A percentile compares a stretch with the other conserved stretches of the same genome.
phyloP scores from a whole-genome alignment of 1,140 invertebrate species.

The Drosophila virilis region DNA sequence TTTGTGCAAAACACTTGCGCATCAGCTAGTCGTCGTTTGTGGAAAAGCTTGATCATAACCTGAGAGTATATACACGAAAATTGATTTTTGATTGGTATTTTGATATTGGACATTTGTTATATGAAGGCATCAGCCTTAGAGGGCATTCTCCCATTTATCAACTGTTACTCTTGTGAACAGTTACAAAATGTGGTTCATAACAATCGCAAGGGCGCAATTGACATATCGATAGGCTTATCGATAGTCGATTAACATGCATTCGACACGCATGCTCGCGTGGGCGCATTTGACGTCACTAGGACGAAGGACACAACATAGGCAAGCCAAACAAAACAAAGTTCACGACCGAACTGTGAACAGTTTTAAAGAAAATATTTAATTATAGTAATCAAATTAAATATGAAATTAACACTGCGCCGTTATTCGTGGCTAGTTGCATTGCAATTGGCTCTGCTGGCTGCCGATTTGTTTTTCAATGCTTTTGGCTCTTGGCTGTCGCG shows the following conservation, averaged over 20 bases:
- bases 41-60: too few relatives aligned
- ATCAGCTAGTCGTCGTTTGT: too few relatives aligned
- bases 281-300: slow-evolving; percentile 71
- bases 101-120: too few relatives aligned
- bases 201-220: neutral
- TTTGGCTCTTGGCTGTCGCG: slow-evolving; percentile 64
- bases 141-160: neutral
- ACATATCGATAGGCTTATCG: slow-evolving; percentile 35
- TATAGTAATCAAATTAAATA: slow-evolving; percentile 20
- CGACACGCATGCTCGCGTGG: slow-evolving; percentile 49
- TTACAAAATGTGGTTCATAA: neutral
- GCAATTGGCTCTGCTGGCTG: slow-evolving; percentile 64
- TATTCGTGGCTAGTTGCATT: slow-evolving; percentile 71
- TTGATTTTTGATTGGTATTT: too few relatives aligned
- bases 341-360: neutral
- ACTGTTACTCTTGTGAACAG: slow-evolving; percentile 3
- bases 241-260: neutral
- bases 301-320: slow-evolving; percentile 53
- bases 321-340: slow-evolving; percentile 22
- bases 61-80: too few relatives aligned
- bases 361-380: neutral
- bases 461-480: slow-evolving; percentile 76
- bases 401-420: slow-evolving; percentile 77
- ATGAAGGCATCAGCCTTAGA: too few relatives aligned
- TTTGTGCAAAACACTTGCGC: too few relatives aligned